A percentile compares a stretch with the other conserved stretches of the same genome.
These are phyloP conservation scores for Thaumetopoea pityocampa DNA, from an alignment of 1,140 invertebrate genomes.

Conservation along the genomic window DNA sequence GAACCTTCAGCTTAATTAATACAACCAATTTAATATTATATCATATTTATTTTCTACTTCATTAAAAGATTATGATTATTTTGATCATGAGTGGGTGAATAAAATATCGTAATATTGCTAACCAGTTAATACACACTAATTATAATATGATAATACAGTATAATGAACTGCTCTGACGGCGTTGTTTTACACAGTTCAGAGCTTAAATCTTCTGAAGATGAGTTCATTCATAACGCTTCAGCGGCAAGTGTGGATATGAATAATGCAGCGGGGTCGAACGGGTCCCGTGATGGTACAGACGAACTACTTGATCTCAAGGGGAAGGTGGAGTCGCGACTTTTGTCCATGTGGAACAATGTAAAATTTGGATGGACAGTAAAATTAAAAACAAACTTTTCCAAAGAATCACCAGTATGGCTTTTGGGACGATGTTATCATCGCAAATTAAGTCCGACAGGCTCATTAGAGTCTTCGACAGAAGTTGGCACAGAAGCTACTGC, in stretches of 20 bases:
- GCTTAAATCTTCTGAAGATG: conserved; percentile 28
- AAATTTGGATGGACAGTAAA: conserved; percentile 92
- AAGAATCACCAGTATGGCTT: conserved; percentile 91
- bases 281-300: conserved; percentile 60
- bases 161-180: conserved; percentile 49
- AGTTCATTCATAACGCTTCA: conserved; percentile 27
- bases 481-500: conserved; percentile 77
- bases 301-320: conserved; percentile 78
- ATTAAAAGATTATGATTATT: too few relatives aligned
- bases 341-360: conserved; percentile 93
- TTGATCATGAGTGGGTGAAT: too few relatives aligned
- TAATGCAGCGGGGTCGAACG: conserved; percentile 33
- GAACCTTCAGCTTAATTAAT: too few relatives aligned
- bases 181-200: conserved; percentile 31
- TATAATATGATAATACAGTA: conserved; percentile 15
- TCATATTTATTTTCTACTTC: too few relatives aligned
- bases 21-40: too few relatives aligned
- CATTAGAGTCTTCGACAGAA: conserved; percentile 81
- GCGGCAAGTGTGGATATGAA: conserved; percentile 33
- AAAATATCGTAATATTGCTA: conserved; percentile 6
- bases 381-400: conserved; percentile 88
- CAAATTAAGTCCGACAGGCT: conserved; percentile 80
- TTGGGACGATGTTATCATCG: conserved; percentile 89
- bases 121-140: conserved; percentile 3
- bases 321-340: conserved; percentile 87